Conservation (phyloP, 92 coral and sea anemone species). For the Bergia puertoricense region DNA sequence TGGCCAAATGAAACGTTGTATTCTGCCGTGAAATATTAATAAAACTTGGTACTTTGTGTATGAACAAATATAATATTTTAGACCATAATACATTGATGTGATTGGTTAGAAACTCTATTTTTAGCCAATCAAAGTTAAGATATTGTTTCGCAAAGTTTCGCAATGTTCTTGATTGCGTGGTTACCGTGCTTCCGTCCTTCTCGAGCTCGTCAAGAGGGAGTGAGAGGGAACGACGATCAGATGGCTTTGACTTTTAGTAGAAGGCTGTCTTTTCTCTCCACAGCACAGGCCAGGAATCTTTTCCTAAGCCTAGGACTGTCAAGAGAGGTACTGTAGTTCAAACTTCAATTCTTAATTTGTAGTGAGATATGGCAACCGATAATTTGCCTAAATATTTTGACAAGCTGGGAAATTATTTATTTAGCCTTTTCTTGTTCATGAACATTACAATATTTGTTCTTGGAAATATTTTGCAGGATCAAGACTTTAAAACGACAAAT, state of each 20-base stretch:
- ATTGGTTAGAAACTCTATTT: background rate
- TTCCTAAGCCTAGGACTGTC: constrained; percentile 5
- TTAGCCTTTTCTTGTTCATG: too few species aligned
- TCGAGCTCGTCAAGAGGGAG: background rate
- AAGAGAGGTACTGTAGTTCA: constrained; percentile 5
- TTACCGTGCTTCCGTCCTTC: background rate
- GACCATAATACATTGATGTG: background rate
- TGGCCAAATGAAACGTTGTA: background rate
- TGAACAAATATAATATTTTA: background rate
- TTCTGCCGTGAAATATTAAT: background rate
- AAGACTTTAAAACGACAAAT: too few species aligned
- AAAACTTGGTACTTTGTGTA: background rate
- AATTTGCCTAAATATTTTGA: too few species aligned
- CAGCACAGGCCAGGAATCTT: constrained; percentile 2
- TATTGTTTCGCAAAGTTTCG: background rate
- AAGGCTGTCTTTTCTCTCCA: background rate
- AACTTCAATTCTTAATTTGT: background rate
- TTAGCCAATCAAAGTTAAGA: constrained; percentile 22
- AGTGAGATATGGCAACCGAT: background rate
- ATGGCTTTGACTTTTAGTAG: background rate
- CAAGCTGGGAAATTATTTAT: background rate
- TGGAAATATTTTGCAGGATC: too few species aligned
- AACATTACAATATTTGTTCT: too few species aligned
- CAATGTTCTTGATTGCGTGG: background rate
- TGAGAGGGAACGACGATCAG: background rate